Base-by-base conservation (phyloP, 92 coral and sea anemone species). In the Desmophyllum pertusum region DNA sequence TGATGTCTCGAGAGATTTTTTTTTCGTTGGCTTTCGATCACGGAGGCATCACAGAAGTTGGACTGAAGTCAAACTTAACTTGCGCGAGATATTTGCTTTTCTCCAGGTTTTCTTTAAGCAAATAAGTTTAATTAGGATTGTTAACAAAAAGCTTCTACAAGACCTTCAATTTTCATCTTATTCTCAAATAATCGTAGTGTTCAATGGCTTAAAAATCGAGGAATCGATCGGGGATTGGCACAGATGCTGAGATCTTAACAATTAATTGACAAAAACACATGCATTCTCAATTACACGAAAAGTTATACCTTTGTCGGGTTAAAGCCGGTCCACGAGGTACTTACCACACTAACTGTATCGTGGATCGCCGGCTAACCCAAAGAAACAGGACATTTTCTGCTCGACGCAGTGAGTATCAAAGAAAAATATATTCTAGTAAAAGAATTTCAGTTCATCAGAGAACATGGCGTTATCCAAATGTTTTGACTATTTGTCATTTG, bases 201-300 rank as follows among this genome's bases (percentile, higher is more conserved):
- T 25, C 11, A 13, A 4, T 27, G 30, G 5, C 21, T 10, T 14
- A 6, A 25, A 52, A 75, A 46, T 9, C 5, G 30, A 33, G n/a
- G 79, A 51, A 50, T 40, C 50, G 13, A 38, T 59, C 29, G 11
- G 45, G 13, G 4, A 50, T 52, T 51, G 42, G 37, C 71, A 57
- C n/a, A 23, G 50, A 77, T 75, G 51, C n/a, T 17, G 64, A 17
- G 33, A 17, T 33, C 38, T 50, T 15, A 72, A 36, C 3, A 18
- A 42, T 9, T 25, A 6, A 6, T n/a, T 10, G 13, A 0, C 14
- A 29, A 2, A 76, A 29, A 36, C 94, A 91, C 89, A 88, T 91
- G 94, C 61, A 84, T 80, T 91, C 51, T 35, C 59, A 84, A 91
- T 88, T 88, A 91, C 33, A 33, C 73, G 91, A 70, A 87, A 88